phyloP scores from a whole-genome alignment of 1,140 invertebrate genomes.

The Berghia stephanieae region DNA sequence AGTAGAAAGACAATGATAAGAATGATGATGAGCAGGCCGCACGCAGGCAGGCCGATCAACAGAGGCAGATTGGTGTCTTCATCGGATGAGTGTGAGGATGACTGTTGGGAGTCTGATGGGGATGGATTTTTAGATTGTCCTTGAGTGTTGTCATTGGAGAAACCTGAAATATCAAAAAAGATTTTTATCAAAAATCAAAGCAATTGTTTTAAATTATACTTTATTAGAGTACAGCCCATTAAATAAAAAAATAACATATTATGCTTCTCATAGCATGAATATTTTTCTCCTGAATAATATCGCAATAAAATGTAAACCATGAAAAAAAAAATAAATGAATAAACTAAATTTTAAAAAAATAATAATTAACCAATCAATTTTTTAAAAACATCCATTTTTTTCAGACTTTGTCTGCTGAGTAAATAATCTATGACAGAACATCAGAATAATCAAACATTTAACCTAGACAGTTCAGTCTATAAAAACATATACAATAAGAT shows the following conservation, averaged over 20 bases:
- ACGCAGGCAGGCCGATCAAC: conserved; percentile 52
- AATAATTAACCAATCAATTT: no score
- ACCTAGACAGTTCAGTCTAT: neutral
- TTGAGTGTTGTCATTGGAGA: neutral
- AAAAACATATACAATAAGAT: neutral
- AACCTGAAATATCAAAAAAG: no score
- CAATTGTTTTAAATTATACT: neutral
- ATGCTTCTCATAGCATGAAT: neutral
- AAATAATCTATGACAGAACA: no score
- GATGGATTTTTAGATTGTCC: neutral
- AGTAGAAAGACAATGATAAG: conserved; percentile 48
- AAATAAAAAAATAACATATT: neutral
- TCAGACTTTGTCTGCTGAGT: no score
- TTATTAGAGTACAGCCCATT: neutral
- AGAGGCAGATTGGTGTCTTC: conserved; percentile 47
- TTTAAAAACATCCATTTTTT: no score
- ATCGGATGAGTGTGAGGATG: conserved; percentile 21
- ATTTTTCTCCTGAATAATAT: neutral
- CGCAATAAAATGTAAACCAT: neutral
- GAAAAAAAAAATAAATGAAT: neutral
- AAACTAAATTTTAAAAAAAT: no score
- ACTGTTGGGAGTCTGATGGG: neutral
- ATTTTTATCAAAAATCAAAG: neutral
- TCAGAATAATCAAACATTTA: neutral
- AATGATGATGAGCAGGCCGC: conserved; percentile 46